Percentiles rank a stretch among this genome's conserved stretches.
These are phyloP conservation scores for Helicoverpa zea DNA, from an alignment of 1,140 invertebrate genomes.

Conservation along the genomic window DNA sequence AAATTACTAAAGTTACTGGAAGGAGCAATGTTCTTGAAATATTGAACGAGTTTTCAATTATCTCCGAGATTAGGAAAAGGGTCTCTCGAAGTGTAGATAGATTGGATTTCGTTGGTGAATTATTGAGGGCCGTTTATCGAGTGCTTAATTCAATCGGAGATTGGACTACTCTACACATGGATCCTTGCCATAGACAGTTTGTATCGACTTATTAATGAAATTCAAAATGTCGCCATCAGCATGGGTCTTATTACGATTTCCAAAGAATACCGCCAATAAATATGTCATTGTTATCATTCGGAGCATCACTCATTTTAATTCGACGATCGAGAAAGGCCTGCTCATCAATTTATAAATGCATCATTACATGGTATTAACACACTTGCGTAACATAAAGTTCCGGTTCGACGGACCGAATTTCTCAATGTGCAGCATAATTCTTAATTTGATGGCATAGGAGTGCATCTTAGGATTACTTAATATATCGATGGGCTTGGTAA, in stretches of 20 bases:
- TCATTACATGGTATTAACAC: constrained; percentile 69
- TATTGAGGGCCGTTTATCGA: no score
- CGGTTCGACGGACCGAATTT: constrained; percentile 52
- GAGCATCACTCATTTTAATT: constrained; percentile 71
- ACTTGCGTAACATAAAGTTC: constrained; percentile 48
- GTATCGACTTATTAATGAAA: constrained; percentile 51
- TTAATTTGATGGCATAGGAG: constrained; percentile 52
- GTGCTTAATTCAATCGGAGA: no score
- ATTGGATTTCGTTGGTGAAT: neutral
- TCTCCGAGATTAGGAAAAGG: neutral
- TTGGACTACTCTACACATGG: no score
- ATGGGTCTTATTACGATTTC: constrained; percentile 47
- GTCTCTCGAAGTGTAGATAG: neutral
- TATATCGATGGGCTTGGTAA: constrained; percentile 45
- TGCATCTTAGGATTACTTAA: constrained; percentile 49
- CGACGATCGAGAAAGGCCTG: constrained; percentile 56
- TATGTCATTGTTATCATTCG: constrained; percentile 65
- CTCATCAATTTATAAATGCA: constrained; percentile 72
- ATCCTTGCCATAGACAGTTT: no score
- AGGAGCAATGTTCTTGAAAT: neutral
- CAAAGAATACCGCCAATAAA: constrained; percentile 45
- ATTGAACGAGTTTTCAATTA: neutral
- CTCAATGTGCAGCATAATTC: constrained; percentile 55
- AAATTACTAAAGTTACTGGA: constrained; percentile 14
- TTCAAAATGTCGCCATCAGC: constrained; percentile 61